Conservation (phyloP, 2,113 vertebrate species). For the Notiomystis cincta region DNA sequence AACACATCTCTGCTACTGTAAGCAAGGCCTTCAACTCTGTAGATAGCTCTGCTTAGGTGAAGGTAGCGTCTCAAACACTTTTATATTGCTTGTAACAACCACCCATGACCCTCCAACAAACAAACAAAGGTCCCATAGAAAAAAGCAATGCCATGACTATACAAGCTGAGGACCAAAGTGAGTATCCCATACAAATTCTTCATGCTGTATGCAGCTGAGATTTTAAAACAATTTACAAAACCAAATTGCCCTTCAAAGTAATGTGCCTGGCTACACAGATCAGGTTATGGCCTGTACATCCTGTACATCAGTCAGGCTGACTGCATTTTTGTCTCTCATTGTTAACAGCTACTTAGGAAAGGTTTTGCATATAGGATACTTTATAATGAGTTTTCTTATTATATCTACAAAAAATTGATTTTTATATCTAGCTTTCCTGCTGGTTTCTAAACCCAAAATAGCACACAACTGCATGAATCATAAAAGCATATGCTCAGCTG, state of each 20-base stretch:
- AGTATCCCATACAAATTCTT: not conserved
- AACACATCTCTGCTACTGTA: not conserved
- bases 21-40: not conserved
- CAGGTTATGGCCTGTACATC: not conserved
- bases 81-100: not conserved
- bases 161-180: not conserved
- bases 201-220: not conserved
- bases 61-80: not conserved
- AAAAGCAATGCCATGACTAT: not conserved
- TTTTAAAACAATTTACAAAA: not conserved
- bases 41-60: not conserved
- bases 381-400: slow-evolving; percentile 27
- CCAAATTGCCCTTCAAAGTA: not conserved
- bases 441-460: slow-evolving; percentile 39
- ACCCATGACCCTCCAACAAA: not conserved
- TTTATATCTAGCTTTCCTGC: slow-evolving; percentile 23
- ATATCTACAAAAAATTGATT: slow-evolving; percentile 10
- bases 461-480: slow-evolving; percentile 43
- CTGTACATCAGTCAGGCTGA: not conserved
- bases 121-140: not conserved
- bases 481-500: not conserved
- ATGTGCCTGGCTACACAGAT: not conserved
- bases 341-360: not conserved
- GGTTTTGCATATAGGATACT: not conserved
- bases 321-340: not conserved